Conservation (phyloP, 2,113 vertebrate species). For the Elachura formosa region DNA sequence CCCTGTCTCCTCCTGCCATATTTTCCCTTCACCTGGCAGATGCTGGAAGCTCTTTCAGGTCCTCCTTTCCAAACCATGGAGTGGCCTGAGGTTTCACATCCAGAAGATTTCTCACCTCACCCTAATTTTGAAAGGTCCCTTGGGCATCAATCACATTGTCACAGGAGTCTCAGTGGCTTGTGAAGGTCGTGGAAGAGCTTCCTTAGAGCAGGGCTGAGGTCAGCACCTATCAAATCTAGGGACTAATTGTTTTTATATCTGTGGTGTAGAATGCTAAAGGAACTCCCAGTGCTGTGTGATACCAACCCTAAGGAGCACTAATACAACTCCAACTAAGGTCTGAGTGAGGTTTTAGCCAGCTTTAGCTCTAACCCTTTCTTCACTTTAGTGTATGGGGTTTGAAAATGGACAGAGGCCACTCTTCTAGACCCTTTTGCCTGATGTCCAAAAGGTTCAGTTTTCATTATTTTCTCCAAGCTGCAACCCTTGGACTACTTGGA, state of each 20-base stretch:
- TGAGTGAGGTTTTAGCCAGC: not conserved
- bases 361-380: not conserved
- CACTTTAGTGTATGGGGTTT: not conserved
- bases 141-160: not conserved
- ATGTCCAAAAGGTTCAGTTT: not conserved
- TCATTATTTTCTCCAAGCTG: not conserved
- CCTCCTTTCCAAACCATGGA: not conserved
- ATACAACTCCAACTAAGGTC: not conserved
- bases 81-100: not conserved
- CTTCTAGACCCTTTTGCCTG: not conserved
- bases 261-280: not conserved
- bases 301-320: not conserved
- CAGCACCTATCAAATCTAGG: not conserved
- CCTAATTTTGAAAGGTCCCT: not conserved
- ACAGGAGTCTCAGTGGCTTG: not conserved
- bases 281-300: not conserved
- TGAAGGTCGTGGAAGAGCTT: not conserved
- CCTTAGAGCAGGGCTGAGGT: not conserved
- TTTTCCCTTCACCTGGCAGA: not conserved
- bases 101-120: not conserved
- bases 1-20: not conserved
- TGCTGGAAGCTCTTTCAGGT: not conserved
- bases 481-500: not conserved
- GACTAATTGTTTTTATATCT: not conserved
- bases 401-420: not conserved